Conservation (phyloP, 2,113 vertebrate species). For the Hippopotamus amphibius region DNA sequence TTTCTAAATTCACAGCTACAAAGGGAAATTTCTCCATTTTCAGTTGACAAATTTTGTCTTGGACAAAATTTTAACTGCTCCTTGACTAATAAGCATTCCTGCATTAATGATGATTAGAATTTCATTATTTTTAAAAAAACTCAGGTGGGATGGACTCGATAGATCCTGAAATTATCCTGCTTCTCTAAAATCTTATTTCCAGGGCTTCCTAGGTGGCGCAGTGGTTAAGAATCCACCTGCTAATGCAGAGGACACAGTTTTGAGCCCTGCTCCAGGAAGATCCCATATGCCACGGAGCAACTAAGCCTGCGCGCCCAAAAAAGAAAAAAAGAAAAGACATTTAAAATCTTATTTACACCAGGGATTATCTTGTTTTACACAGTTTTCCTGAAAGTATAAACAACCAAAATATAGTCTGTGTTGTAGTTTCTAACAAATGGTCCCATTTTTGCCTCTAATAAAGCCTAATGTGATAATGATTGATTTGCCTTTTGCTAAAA, state of each 20-base stretch:
- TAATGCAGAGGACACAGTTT: too few species aligned
- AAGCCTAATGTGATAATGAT: neutral
- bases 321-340: too few species aligned
- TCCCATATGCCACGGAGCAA: too few species aligned
- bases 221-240: too few species aligned
- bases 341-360: conserved; percentile 12
- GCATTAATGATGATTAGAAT: neutral
- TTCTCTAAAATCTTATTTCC: neutral
- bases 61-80: neutral
- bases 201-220: neutral
- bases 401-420: neutral
- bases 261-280: too few species aligned
- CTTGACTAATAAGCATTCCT: neutral
- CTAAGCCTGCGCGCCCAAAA: too few species aligned
- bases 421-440: neutral
- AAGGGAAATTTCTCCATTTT: conserved; percentile 17
- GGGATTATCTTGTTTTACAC: neutral
- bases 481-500: conserved; percentile 11
- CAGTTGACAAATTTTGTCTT: neutral
- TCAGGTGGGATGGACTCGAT: neutral
- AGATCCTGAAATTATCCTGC: neutral
- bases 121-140: neutral
- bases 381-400: neutral
- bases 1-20: neutral
- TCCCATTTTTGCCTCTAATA: neutral